Conservation (phyloP, 2,888 invertebrate genomes). For the Suillia variegata region DNA sequence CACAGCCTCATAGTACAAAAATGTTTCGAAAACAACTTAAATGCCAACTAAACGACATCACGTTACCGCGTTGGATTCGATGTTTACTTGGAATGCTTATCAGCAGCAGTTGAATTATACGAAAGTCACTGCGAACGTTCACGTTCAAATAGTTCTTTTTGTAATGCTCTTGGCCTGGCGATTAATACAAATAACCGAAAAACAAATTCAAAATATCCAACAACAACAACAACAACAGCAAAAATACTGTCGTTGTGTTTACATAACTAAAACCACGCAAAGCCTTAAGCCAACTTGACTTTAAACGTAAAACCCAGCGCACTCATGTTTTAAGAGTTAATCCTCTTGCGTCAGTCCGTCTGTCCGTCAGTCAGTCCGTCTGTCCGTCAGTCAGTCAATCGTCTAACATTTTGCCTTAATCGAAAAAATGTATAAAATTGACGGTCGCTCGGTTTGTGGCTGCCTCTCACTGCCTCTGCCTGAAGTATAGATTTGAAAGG, state of each 20-base stretch:
- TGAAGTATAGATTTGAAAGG: neutral
- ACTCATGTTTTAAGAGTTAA: too few relatives aligned
- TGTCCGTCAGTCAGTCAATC: conserved; percentile 2
- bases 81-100: too few relatives aligned
- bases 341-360: conserved; percentile 1
- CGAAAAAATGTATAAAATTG: neutral
- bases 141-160: too few relatives aligned
- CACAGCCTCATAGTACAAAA: too few relatives aligned
- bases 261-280: neutral
- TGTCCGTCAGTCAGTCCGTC: conserved; percentile 2
- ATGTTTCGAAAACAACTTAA: too few relatives aligned
- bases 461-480: neutral
- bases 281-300: neutral
- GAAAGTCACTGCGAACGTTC: too few relatives aligned
- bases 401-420: neutral
- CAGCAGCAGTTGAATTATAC: too few relatives aligned
- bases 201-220: neutral
- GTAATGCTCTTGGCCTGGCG: neutral
- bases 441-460: too few relatives aligned
- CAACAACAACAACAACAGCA: neutral
- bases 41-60: too few relatives aligned
- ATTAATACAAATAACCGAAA: neutral
- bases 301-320: neutral
- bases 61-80: too few relatives aligned
- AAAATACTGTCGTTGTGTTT: neutral